phyloP scores from a whole-genome alignment of 2,797 vertebrate genomes.

The Antennarius maculatus region DNA sequence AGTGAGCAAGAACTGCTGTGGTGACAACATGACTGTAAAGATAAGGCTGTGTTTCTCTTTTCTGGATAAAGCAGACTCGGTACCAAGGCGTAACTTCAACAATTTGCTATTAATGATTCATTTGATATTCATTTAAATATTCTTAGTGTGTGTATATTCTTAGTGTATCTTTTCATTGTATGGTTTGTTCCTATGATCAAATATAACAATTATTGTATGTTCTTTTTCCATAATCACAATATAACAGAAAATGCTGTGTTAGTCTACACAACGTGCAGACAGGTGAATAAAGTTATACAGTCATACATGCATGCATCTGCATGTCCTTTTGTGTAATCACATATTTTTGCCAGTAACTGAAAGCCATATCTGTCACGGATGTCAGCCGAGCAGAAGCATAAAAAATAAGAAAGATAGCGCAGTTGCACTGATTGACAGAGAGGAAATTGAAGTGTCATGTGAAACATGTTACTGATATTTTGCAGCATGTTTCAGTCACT shows the following conservation, averaged over 20 bases:
- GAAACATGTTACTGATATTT: conserved; percentile 73
- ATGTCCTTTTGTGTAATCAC: conserved; percentile 44
- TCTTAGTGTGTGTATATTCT: too few species aligned
- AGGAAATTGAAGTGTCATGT: conserved; percentile 79
- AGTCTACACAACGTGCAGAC: neutral
- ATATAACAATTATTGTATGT: neutral
- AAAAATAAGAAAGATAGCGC: conserved; percentile 46
- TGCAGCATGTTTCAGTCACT: conserved; percentile 53
- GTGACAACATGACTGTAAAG: too few species aligned
- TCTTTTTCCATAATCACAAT: neutral
- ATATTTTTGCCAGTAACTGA: conserved; percentile 35
- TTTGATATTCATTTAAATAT: too few species aligned
- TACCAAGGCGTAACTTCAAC: too few species aligned
- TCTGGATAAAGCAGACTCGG: too few species aligned
- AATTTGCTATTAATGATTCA: too few species aligned
- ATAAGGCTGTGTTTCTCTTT: too few species aligned
- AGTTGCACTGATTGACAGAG: conserved; percentile 68
- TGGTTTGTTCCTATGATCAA: neutral
- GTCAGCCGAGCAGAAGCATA: conserved; percentile 52
- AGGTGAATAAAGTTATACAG: conserved; percentile 13
- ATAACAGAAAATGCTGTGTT: neutral
- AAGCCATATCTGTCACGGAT: conserved; percentile 54
- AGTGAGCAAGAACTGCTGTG: too few species aligned
- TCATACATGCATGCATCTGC: conserved; percentile 32
- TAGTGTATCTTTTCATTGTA: too few species aligned